phyloP scores from a whole-genome alignment of 2,797 vertebrate genomes.

The Hippocampus kuda region DNA sequence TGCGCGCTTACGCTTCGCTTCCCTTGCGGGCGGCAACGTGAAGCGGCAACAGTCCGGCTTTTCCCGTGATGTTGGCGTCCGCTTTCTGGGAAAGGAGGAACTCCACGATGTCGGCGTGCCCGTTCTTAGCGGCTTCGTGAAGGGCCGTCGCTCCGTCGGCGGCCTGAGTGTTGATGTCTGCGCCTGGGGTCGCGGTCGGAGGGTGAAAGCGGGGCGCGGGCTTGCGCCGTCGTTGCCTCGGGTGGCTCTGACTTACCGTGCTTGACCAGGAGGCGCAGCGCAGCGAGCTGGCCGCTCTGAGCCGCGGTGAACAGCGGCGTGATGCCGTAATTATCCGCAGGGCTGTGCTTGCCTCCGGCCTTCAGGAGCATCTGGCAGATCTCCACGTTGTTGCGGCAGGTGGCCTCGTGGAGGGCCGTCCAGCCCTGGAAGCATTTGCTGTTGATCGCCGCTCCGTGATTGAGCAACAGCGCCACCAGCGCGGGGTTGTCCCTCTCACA shows the following conservation, averaged over 20 bases:
- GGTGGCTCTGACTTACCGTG: slow-evolving; percentile 59
- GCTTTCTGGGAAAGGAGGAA: slow-evolving; percentile 82
- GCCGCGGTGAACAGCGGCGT: slow-evolving; percentile 82
- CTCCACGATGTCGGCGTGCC: slow-evolving; percentile 69
- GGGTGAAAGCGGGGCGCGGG: neutral
- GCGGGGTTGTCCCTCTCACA: slow-evolving; percentile 76
- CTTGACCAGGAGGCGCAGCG: slow-evolving; percentile 77
- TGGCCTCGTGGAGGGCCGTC: slow-evolving; percentile 84
- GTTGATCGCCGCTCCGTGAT: slow-evolving; percentile 68
- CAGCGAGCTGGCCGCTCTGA: slow-evolving; percentile 76
- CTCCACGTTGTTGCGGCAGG: slow-evolving; percentile 73
- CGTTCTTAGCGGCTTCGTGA: slow-evolving; percentile 87
- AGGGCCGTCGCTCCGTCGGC: slow-evolving; percentile 80
- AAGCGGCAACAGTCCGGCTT: slow-evolving; percentile 78
- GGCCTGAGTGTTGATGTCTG: slow-evolving; percentile 85
- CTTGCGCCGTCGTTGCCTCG: too few species aligned
- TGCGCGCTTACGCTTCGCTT: slow-evolving; percentile 66
- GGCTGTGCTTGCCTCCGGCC: slow-evolving; percentile 78
- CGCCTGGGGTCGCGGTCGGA: slow-evolving; percentile 60
- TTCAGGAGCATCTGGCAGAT: slow-evolving; percentile 81
- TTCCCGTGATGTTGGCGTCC: slow-evolving; percentile 83
- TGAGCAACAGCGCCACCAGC: slow-evolving; percentile 69
- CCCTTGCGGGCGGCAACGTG: slow-evolving; percentile 82
- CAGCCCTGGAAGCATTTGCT: slow-evolving; percentile 77
- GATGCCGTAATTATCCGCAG: slow-evolving; percentile 77